phyloP scores from a whole-genome alignment of 2,113 vertebrate species.

The Ophiodon elongatus region DNA sequence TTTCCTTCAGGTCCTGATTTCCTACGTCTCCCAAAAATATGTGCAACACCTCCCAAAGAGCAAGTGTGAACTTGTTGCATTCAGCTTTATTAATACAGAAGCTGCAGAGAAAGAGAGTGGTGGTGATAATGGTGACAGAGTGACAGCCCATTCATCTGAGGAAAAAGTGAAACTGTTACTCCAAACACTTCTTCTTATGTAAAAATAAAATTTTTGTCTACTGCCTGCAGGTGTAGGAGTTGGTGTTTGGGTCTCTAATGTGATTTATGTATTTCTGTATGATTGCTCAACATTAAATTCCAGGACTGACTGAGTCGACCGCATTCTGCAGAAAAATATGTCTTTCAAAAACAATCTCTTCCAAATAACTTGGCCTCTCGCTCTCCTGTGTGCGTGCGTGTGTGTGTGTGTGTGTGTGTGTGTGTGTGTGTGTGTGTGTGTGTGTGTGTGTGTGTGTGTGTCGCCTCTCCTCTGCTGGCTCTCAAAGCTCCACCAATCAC shows the following conservation, averaged over 20 bases:
- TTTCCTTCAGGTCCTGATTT: not conserved
- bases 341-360: not conserved
- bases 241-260: not conserved
- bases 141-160: not conserved
- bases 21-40: not conserved
- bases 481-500: not conserved
- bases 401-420: not conserved
- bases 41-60: not conserved
- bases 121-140: not conserved
- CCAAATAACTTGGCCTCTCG: not conserved
- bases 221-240: not conserved
- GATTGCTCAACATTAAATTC: not conserved
- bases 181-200: not conserved
- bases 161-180: not conserved
- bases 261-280: not conserved
- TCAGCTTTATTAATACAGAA: not conserved
- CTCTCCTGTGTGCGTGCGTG: not conserved
- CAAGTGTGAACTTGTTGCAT: constrained; percentile 13
- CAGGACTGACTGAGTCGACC: not conserved
- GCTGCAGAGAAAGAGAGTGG: not conserved
- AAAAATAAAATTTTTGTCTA: not conserved
- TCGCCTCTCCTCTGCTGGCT: not conserved
- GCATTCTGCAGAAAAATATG: not conserved
- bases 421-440: not conserved
- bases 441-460: not conserved